Evolutionary conservation across 30 jellyfish, hydroid and myxozoan species (phyloP).

Genomic region (Calvadosia cruxmelitensis): DNA sequence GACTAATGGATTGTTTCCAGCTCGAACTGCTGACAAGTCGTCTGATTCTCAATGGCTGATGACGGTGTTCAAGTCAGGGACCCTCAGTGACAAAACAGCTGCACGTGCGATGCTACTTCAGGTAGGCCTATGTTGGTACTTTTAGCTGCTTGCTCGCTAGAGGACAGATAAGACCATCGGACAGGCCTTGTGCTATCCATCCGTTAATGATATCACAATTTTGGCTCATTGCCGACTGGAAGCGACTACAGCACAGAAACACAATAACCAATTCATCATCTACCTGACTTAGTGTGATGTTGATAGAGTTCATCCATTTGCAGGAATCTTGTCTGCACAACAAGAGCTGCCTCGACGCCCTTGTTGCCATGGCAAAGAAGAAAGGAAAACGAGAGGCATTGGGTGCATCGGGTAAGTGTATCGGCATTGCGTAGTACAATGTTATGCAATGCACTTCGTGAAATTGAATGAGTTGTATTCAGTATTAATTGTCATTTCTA

Average conservation of each 20-base stretch:
- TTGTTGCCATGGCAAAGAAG: slow-evolving; percentile 78
- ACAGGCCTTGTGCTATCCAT: no score
- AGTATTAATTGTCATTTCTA: neutral
- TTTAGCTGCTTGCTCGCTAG: no score
- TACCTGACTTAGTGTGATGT: no score
- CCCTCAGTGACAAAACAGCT: slow-evolving; percentile 82
- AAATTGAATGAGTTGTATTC: neutral
- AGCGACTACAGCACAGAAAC: no score
- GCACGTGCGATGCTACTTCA: slow-evolving; percentile 71
- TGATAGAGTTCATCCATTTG: no score
- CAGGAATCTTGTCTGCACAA: slow-evolving; percentile 91
- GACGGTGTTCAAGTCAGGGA: slow-evolving; percentile 81
- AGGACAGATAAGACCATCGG: no score
- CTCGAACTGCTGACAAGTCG: slow-evolving; percentile 42
- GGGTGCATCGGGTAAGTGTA: slow-evolving; percentile 65
- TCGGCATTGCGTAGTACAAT: no score
- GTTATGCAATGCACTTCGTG: neutral
- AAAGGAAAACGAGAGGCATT: slow-evolving; percentile 89
- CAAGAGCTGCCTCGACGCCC: slow-evolving; percentile 57
- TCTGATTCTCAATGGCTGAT: slow-evolving; percentile 80
- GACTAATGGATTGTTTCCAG: slow-evolving; percentile 9
- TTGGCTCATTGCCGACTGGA: no score
- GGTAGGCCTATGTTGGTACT: no score
- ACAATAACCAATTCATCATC: no score
- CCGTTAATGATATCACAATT: no score